A percentile compares a stretch with the other conserved stretches of the same genome.
Evolutionary conservation across 1,140 invertebrate genomes (phyloP).

Genomic region (Maniola jurtina): DNA sequence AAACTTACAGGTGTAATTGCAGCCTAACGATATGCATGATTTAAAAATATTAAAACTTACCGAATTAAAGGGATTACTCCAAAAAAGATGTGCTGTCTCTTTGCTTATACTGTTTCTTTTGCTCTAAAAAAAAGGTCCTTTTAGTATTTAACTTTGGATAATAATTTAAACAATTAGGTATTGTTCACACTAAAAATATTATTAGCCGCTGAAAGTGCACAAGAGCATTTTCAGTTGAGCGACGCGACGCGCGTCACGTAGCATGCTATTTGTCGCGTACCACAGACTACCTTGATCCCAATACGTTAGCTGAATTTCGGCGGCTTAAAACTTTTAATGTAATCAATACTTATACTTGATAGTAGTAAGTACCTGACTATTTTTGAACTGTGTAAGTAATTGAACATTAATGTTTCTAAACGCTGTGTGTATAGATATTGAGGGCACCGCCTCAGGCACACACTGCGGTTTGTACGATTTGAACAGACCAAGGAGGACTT

Average conservation of each 20-base stretch:
- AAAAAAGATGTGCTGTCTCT: slow-evolving; percentile 45
- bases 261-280: too few species aligned
- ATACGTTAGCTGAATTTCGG: not conserved
- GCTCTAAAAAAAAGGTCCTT: slow-evolving; percentile 40
- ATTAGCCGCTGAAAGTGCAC: too few species aligned
- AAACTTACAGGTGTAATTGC: too few species aligned
- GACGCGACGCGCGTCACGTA: too few species aligned
- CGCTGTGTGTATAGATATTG: slow-evolving; percentile 59
- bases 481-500: slow-evolving; percentile 69
- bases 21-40: too few species aligned
- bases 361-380: slow-evolving; percentile 50
- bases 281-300: too few species aligned
- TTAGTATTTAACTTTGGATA: not conserved
- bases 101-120: slow-evolving; percentile 41
- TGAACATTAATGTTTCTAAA: slow-evolving; percentile 64
- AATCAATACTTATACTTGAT: not conserved
- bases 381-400: slow-evolving; percentile 54
- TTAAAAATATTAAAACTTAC: slow-evolving; percentile 44
- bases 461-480: slow-evolving; percentile 74
- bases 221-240: too few species aligned
- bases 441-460: slow-evolving; percentile 70
- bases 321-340: slow-evolving; percentile 13
- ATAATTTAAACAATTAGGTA: not conserved
- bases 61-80: slow-evolving; percentile 57
- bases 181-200: slow-evolving; percentile 8